Evolutionary conservation across 2,113 vertebrate genomes (phyloP), one percentile per base, ranked within the genome.

Genomic region (Nipponia nippon): DNA sequence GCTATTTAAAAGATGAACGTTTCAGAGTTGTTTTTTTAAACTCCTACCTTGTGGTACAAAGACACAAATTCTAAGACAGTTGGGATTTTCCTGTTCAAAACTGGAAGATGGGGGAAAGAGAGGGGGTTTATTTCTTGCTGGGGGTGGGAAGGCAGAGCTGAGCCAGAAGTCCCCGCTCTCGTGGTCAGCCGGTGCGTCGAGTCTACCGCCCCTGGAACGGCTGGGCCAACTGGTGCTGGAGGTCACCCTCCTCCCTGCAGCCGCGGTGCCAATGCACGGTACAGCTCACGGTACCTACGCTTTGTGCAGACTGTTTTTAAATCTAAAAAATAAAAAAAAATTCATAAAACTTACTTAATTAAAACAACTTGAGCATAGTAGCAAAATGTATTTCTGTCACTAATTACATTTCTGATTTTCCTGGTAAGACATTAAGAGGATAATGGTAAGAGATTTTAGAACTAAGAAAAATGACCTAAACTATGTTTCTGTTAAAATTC

Each of bases 181-280:
- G 1, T 0, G 27, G 56, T 55, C 42, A 52, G 42, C 34, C 21
- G 25, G 17, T 18, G 4, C 11, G 2, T 10, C 2, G 3, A 40
- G 21, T 11, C 70, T 40, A 5, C 17, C 40, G 26, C 7, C 42
- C 8, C 5, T 7, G 40, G 73, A 5, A 47, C 7, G 11, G 32
- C 65, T 80, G 53, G 78, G 18, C 29, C 69, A 76, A 16, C n/a
- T 10, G 32, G 13, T 58, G 71, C 86, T 83, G 3, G 3, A 40
- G 67, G n/a, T 47, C 40, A 14, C 93, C 26, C 26, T 84, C 40
- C 52, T 63, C 13, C 6, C 52, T 36, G 16, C 30, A 30, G 32
- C 1, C 38, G 36, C 5, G 7, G 49, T 93, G 62, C 75, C 50
- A 69, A 7, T 7, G 27, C 40, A 59, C 13, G 18, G 61, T 29